These are phyloP conservation scores for Heterodera filipjevi DNA, from an alignment of 2,888 invertebrate genomes.

Conservation along the genomic window DNA sequence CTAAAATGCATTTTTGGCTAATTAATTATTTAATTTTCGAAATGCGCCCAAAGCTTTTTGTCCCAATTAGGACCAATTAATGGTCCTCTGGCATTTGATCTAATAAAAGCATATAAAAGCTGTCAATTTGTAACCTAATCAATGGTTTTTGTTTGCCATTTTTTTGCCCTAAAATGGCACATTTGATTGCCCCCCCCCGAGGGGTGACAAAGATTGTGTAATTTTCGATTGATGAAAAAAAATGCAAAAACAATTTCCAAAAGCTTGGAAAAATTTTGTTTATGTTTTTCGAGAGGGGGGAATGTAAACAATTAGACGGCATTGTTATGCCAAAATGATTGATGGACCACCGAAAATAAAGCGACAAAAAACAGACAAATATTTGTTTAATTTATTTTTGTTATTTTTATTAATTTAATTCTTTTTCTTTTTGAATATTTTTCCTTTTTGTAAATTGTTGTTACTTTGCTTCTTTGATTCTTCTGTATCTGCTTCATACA, in stretches of 20 bases:
- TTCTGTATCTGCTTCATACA: neutral
- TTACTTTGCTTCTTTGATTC: neutral
- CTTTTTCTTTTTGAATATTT: neutral
- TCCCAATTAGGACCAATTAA: too few relatives aligned
- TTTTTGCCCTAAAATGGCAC: too few relatives aligned
- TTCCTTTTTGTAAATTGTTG: neutral
- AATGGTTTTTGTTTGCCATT: too few relatives aligned
- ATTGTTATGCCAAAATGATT: slow-evolving; percentile 1
- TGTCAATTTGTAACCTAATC: too few relatives aligned
- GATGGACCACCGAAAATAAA: neutral
- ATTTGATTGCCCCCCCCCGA: neutral
- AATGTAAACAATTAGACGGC: slow-evolving; percentile 4
- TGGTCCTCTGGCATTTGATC: too few relatives aligned
- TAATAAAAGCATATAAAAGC: too few relatives aligned
- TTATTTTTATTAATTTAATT: neutral
- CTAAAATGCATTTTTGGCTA: neutral
- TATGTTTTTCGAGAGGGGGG: neutral
- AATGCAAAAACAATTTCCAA: neutral
- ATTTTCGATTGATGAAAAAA: neutral
- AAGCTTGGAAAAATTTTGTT: neutral
- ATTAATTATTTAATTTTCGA: too few relatives aligned
- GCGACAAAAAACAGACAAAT: neutral
- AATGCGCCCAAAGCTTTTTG: too few relatives aligned
- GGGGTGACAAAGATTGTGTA: neutral
- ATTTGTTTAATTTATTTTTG: neutral